Evolutionary conservation across 92 coral and sea anemone species (phyloP).

Genomic region (Micromussa lordhowensis): DNA sequence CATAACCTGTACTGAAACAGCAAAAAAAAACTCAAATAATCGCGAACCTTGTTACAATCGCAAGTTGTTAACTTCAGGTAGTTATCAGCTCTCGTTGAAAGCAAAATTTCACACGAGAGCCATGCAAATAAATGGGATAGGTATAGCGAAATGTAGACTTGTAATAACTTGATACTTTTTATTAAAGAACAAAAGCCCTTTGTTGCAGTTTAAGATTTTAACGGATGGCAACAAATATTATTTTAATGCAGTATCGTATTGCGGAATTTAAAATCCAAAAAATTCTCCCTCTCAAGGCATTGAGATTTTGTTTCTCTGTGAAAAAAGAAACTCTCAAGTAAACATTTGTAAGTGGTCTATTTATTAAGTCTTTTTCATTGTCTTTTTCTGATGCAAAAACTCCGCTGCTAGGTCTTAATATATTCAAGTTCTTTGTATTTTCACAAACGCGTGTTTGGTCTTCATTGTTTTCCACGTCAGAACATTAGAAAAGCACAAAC

Average conservation of each 20-base stretch:
- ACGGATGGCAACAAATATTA: background rate
- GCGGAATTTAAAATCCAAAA: background rate
- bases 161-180: background rate
- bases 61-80: background rate
- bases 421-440: constrained; percentile 20
- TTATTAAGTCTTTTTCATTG: constrained; percentile 1
- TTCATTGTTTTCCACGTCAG: constrained; percentile 13
- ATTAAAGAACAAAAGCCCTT: background rate
- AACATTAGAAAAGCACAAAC: constrained; percentile 15
- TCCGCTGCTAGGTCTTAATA: background rate
- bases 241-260: too few species aligned
- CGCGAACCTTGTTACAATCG: background rate
- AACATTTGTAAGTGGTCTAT: constrained; percentile 11
- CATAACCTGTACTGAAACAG: background rate
- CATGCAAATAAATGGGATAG: background rate
- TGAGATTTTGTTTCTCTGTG: background rate
- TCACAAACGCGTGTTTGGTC: background rate
- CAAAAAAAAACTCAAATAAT: background rate
- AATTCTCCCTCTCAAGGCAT: background rate
- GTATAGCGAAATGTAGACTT: background rate
- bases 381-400: background rate
- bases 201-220: background rate
- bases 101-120: background rate
- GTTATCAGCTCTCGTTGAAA: background rate
- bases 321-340: background rate